Evolutionary conservation across 1,140 invertebrate species (phyloP).

Genomic region (Pectinophora gossypiella): DNA sequence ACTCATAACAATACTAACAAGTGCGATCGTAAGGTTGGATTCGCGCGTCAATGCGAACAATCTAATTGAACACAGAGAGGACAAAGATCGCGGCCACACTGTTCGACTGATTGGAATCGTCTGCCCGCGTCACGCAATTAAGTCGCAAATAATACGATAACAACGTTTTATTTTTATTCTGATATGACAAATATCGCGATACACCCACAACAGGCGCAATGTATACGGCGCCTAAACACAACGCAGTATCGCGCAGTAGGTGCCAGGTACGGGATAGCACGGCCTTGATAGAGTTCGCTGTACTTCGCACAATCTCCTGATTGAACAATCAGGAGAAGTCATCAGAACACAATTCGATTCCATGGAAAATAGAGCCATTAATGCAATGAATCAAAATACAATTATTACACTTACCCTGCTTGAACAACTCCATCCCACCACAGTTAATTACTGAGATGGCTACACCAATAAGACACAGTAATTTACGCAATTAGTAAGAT

Average conservation of each 20-base stretch:
- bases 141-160: conserved; percentile 21
- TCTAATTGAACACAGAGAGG: not conserved
- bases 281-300: conserved; percentile 60
- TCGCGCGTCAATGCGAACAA: not conserved
- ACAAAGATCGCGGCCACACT: conserved; percentile 7
- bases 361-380: too few species aligned
- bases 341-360: too few species aligned
- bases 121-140: not conserved
- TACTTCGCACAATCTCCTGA: conserved; percentile 15
- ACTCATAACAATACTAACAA: not conserved
- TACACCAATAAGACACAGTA: too few species aligned
- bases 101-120: not conserved
- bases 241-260: conserved; percentile 24
- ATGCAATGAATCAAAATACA: not conserved
- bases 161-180: conserved; percentile 21
- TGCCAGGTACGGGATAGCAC: conserved; percentile 57
- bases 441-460: too few species aligned
- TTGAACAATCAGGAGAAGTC: too few species aligned
- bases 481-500: too few species aligned
- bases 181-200: conserved; percentile 31
- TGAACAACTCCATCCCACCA: conserved; percentile 53
- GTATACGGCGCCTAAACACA: conserved; percentile 10
- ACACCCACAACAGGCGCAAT: conserved; percentile 5
- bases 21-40: not conserved
- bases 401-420: not conserved